Base-by-base conservation (phyloP, 2,888 invertebrate genomes). In the Timema cristinae region DNA sequence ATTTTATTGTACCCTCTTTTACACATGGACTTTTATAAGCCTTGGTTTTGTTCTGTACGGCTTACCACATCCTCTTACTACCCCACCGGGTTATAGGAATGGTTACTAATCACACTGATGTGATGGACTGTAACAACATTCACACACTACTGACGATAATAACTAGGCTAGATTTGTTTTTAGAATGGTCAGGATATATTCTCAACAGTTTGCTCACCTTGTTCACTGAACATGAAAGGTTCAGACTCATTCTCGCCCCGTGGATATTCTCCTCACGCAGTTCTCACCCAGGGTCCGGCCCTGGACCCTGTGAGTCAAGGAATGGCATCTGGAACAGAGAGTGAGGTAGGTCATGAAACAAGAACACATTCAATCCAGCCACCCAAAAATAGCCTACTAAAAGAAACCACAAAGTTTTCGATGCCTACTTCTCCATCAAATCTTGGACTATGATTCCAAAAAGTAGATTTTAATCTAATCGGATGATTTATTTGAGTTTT, bases 91-190 rank as follows among this genome's bases (percentile, higher is more conserved):
- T 32, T 32, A 32, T 32, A 32, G 32, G 32, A 32, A 32, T 32
- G 4, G 32, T 32, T 74, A 56, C 50, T 66, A 32, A 32, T 32
- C 32, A 32, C 32, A 32, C 32, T 32, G 32, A 32, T 32, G 32
- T 32, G 32, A 32, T 32, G 4, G 32, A 69, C 5, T 68, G 9
- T 50, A 63, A 68, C 49, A 68, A 56, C 51, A 67, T 73, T 32
- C 75, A 88, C 93, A 90, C 84, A 97, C 97, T 93, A 92, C 86
- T 98, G n/a, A n/a, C n/a, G 32, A 32, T 32, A 32, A 32, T 32
- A 32, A 32, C 32, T 32, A 32, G 32, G 32, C 32, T 32, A 32
- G 32, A 32, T 32, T 32, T 2, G 32, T 32, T 32, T 32, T 32
- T 2, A 32, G 32, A 32, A 32, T 32, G 32, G 1, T 32, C 32